phyloP scores from a whole-genome alignment of 2,113 vertebrate genomes.

The Crotalus tigris region DNA sequence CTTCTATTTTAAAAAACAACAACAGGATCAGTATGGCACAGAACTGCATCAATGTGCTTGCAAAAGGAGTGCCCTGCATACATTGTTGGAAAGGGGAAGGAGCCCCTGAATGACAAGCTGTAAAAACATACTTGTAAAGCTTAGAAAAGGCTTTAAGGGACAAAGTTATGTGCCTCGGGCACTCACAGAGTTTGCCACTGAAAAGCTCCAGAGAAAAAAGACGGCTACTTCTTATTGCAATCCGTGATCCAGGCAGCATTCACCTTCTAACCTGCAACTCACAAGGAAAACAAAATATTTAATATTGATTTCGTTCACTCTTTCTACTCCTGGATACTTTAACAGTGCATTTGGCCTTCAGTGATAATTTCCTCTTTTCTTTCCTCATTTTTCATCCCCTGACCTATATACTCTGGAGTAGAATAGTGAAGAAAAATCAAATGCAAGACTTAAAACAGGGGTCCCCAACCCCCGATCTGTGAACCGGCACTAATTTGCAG shows the following conservation, averaged over 20 bases:
- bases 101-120: neutral
- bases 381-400: neutral
- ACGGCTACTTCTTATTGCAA: neutral
- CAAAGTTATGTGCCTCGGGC: neutral
- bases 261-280: neutral
- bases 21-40: neutral
- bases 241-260: neutral
- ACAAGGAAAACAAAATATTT: neutral
- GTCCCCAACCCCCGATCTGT: too few relatives aligned
- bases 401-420: neutral
- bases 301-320: neutral
- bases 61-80: neutral
- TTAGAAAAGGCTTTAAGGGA: neutral
- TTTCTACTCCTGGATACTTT: neutral
- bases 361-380: neutral
- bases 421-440: neutral
- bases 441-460: neutral
- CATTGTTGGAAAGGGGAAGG: neutral
- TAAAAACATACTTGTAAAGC: neutral
- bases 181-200: neutral
- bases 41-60: neutral
- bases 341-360: neutral
- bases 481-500: too few relatives aligned
- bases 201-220: neutral
- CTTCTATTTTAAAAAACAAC: neutral